phyloP scores from a whole-genome alignment of 2,888 invertebrate genomes.

The Microctonus hyperodae region DNA sequence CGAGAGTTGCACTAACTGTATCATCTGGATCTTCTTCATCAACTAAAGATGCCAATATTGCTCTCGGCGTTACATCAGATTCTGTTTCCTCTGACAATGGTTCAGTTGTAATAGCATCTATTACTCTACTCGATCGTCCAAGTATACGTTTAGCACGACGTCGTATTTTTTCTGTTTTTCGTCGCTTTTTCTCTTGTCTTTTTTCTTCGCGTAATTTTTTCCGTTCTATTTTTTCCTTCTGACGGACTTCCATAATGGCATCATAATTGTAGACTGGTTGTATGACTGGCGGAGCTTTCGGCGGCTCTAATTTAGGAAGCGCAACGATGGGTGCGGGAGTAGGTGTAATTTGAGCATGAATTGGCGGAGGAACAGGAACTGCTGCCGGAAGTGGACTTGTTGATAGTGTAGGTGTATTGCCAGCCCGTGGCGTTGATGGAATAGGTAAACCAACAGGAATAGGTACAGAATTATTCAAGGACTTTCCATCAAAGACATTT shows the following conservation, averaged over 20 bases:
- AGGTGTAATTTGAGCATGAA: neutral
- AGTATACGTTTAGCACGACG: conserved; percentile 47
- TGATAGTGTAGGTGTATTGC: neutral
- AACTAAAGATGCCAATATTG: conserved; percentile 11
- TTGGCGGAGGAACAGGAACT: conserved; percentile 28
- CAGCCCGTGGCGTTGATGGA: conserved; percentile 35
- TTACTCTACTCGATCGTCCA: conserved; percentile 26
- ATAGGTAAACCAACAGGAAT: conserved; percentile 44
- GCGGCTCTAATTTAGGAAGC: conserved; percentile 35
- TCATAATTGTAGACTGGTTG: conserved; percentile 61
- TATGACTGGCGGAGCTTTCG: conserved; percentile 34
- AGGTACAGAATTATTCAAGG: conserved; percentile 37
- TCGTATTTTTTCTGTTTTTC: conserved; percentile 53
- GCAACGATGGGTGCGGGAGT: conserved; percentile 32
- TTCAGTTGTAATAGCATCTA: conserved; percentile 29
- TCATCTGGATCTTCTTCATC: conserved; percentile 41
- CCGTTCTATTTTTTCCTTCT: conserved; percentile 57
- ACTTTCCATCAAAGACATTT: neutral
- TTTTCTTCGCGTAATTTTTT: conserved; percentile 52
- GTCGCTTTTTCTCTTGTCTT: conserved; percentile 55
- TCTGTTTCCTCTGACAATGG: conserved; percentile 17
- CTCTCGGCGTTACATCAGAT: conserved; percentile 31
- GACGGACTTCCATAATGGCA: conserved; percentile 57
- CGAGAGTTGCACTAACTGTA: conserved; percentile 3
- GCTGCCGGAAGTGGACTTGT: conserved; percentile 32